phyloP scores from a whole-genome alignment of 2,797 vertebrate species.

The Falco columbarius region DNA sequence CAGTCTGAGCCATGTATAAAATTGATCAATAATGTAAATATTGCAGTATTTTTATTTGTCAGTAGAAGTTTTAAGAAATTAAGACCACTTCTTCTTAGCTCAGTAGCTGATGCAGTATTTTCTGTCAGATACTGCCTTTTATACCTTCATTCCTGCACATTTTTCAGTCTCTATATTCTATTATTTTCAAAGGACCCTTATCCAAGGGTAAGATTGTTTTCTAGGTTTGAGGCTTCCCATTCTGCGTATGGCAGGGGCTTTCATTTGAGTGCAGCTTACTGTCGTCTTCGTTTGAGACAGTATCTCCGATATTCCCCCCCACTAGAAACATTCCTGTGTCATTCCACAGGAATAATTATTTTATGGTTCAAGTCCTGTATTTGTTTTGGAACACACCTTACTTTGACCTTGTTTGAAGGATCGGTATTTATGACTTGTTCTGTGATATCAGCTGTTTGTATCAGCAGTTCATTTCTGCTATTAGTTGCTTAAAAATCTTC shows the following conservation, averaged over 20 bases:
- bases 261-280: not conserved
- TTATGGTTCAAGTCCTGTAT: not conserved
- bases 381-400: not conserved
- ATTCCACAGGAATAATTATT: not conserved
- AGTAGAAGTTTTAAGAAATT: not conserved
- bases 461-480: slow-evolving; percentile 42
- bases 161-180: not conserved
- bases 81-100: not conserved
- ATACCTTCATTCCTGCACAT: not conserved
- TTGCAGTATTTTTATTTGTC: not conserved
- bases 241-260: not conserved
- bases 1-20: not conserved
- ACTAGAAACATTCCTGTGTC: not conserved
- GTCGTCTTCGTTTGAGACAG: not conserved
- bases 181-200: not conserved
- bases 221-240: not conserved
- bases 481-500: slow-evolving; percentile 46
- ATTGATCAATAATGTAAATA: too few relatives aligned
- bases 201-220: not conserved
- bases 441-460: slow-evolving; percentile 12
- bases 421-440: slow-evolving; percentile 3
- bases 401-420: slow-evolving; percentile 29
- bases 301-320: not conserved
- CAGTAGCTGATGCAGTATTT: not conserved
- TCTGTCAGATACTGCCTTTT: not conserved